A percentile compares a stretch with the other conserved stretches of the same genome.
Evolutionary conservation across 2,797 vertebrate species (phyloP).

Genomic region (Microctenopoma steveboyesi): DNA sequence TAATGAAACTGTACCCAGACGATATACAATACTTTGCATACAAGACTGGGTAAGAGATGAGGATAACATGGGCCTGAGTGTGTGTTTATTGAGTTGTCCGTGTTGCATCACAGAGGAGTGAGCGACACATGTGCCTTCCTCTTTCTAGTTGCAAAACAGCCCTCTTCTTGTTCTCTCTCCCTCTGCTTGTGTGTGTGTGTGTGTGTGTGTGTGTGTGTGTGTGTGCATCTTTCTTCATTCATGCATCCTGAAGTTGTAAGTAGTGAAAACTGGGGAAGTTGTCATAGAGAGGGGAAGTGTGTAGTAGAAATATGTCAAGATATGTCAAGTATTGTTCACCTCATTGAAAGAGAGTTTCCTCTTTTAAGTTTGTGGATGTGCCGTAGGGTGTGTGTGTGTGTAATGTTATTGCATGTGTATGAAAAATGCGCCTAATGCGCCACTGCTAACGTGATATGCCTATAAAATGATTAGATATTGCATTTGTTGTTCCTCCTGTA

Average conservation of each 20-base stretch:
- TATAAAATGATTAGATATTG: conserved; percentile 20
- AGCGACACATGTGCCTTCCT: conserved; percentile 71
- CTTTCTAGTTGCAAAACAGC: conserved; percentile 77
- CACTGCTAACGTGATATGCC: background rate
- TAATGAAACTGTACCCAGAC: conserved; percentile 33
- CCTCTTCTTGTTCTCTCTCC: conserved; percentile 55
- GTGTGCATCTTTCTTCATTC: conserved; percentile 71
- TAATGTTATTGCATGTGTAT: conserved; percentile 25
- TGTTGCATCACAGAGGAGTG: conserved; percentile 73
- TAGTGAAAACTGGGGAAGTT: conserved; percentile 76
- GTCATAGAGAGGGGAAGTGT: conserved; percentile 79
- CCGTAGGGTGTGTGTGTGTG: conserved; percentile 5
- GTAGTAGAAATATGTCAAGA: conserved; percentile 78
- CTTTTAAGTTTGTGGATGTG: conserved; percentile 56
- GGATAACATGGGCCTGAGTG: background rate
- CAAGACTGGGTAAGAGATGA: conserved; percentile 29
- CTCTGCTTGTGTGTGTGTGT: conserved; percentile 31
- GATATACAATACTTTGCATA: conserved; percentile 48
- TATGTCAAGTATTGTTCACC: conserved; percentile 75
- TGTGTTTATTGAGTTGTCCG: conserved; percentile 53
- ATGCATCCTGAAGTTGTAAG: conserved; percentile 62
- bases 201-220: conserved; percentile 27
- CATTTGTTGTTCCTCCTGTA: conserved; percentile 52
- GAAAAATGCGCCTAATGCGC: conserved; percentile 35
- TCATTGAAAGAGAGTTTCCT: conserved; percentile 74